These are phyloP conservation scores for Campaea margaritaria DNA, from an alignment of 2,888 invertebrate species.

Conservation along the genomic window DNA sequence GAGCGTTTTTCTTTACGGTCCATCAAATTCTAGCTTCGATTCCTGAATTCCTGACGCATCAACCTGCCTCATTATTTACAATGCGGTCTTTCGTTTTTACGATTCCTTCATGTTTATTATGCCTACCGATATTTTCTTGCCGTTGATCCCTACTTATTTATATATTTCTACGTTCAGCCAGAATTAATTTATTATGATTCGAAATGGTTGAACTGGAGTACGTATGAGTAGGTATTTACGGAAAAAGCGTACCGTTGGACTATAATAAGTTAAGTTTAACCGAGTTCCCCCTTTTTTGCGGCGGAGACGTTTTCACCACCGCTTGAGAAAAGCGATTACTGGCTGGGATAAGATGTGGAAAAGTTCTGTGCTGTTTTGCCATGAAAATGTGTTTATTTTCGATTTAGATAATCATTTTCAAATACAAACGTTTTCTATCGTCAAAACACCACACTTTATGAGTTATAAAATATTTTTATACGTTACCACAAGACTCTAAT, in stretches of 20 bases:
- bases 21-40: constrained; percentile 17
- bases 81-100: constrained; percentile 21
- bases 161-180: too few relatives aligned
- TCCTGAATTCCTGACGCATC: constrained; percentile 17
- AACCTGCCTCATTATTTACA: constrained; percentile 15
- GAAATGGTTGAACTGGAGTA: too few relatives aligned
- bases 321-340: background rate
- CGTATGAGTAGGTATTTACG: too few relatives aligned
- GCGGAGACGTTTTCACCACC: too few relatives aligned
- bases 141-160: too few relatives aligned
- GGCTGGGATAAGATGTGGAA: background rate
- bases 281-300: too few relatives aligned
- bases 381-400: constrained; percentile 8
- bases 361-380: background rate
- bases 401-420: constrained; percentile 20
- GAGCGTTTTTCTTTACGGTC: constrained; percentile 11
- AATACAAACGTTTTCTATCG: constrained; percentile 17
- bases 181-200: too few relatives aligned
- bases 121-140: background rate
- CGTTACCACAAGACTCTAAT: constrained; percentile 42
- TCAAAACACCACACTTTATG: constrained; percentile 31
- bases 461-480: constrained; percentile 41
- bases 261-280: too few relatives aligned
- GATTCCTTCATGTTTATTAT: constrained; percentile 9
- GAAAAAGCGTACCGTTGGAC: too few relatives aligned